Evolutionary conservation across 2,113 vertebrate species (phyloP).

Genomic region (Tonatia bakeri): DNA sequence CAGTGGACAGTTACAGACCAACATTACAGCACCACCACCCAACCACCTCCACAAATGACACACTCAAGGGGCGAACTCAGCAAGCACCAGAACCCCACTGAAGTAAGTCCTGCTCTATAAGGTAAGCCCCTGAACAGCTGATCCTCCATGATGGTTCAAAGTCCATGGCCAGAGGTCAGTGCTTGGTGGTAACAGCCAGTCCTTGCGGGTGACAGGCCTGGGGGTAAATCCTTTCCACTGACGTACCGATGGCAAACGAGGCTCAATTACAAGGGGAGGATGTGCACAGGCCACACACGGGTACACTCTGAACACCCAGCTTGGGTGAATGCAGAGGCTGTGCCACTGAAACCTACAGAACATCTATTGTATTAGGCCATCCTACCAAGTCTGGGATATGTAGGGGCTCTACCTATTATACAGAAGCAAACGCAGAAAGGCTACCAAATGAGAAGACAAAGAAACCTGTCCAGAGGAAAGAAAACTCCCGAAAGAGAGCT

Average conservation of each 20-base stretch:
- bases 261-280: background rate
- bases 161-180: background rate
- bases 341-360: background rate
- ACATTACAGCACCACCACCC: background rate
- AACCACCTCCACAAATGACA: background rate
- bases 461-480: background rate
- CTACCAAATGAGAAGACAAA: background rate
- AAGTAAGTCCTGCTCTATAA: background rate
- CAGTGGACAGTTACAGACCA: background rate
- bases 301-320: background rate
- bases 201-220: background rate
- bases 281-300: background rate
- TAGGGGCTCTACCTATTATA: background rate
- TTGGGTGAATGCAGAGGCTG: background rate
- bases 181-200: background rate
- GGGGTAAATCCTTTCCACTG: background rate
- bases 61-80: background rate
- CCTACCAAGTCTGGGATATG: background rate
- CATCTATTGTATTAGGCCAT: background rate
- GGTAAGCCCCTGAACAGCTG: background rate
- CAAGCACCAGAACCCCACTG: background rate
- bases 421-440: background rate
- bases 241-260: background rate
- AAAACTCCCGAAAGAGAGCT: background rate
- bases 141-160: no score